Percentiles rank a stretch among this genome's conserved stretches.
Conservation (phyloP, 2,113 vertebrate species). For the Noturus placidus region DNA sequence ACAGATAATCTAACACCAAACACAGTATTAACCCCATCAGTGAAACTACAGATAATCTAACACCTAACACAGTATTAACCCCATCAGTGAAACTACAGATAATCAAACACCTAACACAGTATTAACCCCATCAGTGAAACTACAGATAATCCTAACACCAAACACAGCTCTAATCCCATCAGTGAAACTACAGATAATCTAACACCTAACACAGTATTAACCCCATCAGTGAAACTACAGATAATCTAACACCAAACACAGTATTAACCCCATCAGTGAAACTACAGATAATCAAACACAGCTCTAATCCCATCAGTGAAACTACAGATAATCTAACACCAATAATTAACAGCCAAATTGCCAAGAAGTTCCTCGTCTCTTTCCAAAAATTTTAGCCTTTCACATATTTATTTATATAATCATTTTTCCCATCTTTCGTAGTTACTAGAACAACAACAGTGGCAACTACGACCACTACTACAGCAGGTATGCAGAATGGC, state of each 20-base stretch:
- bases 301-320: neutral
- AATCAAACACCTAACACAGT: neutral
- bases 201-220: neutral
- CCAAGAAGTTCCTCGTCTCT: neutral
- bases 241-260: neutral
- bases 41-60: slow-evolving; percentile 80
- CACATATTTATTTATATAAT: neutral
- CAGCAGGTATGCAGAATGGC: slow-evolving; percentile 71
- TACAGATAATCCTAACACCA: slow-evolving; percentile 65
- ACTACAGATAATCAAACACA: slow-evolving; percentile 76
- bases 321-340: neutral
- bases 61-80: neutral
- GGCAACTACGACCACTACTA: slow-evolving; percentile 61
- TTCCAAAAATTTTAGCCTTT: neutral
- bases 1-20: neutral
- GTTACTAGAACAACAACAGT: slow-evolving; percentile 72
- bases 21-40: slow-evolving; percentile 49
- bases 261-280: slow-evolving; percentile 61
- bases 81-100: neutral
- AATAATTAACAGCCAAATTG: neutral
- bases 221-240: neutral
- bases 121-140: neutral
- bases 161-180: slow-evolving; percentile 30
- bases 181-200: slow-evolving; percentile 81
- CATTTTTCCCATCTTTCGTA: slow-evolving; percentile 47